These are phyloP conservation scores for Zootermopsis nevadensis DNA, from an alignment of 2,888 invertebrate genomes.

Conservation along the genomic window DNA sequence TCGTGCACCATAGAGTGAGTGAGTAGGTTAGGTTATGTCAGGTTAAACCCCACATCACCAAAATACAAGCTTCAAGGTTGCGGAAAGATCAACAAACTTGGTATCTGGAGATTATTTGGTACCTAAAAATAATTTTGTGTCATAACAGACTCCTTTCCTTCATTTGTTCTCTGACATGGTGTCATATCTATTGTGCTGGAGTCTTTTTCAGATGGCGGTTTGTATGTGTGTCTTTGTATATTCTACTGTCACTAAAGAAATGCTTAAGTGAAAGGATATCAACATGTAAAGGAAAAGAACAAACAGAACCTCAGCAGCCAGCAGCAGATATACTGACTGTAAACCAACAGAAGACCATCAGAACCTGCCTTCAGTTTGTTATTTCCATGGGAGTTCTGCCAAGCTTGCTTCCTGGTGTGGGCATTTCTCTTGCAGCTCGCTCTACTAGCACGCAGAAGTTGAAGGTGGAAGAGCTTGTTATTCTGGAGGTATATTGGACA, in stretches of 20 bases:
- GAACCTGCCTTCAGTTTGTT: slow-evolving; percentile 72
- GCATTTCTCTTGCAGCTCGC: slow-evolving; percentile 66
- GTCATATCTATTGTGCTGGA: not conserved
- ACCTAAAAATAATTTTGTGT: too few relatives aligned
- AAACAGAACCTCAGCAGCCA: slow-evolving; percentile 33
- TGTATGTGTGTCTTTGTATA: slow-evolving; percentile 52
- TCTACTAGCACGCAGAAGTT: slow-evolving; percentile 61
- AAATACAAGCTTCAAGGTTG: too few relatives aligned
- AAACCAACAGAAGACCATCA: slow-evolving; percentile 67
- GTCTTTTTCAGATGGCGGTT: slow-evolving; percentile 52
- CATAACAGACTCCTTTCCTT: not conserved
- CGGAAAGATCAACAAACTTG: too few relatives aligned
- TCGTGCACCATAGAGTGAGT: too few relatives aligned
- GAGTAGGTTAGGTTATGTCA: too few relatives aligned
- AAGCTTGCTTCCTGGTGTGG: slow-evolving; percentile 74
- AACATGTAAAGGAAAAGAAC: slow-evolving; percentile 24
- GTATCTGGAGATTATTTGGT: too few relatives aligned
- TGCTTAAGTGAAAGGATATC: slow-evolving; percentile 37
- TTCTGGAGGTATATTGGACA: slow-evolving; percentile 62
- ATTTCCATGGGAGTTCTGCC: slow-evolving; percentile 75
- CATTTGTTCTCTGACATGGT: not conserved
- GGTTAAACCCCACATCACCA: too few relatives aligned
- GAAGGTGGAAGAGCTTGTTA: slow-evolving; percentile 61
- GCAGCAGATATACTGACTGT: slow-evolving; percentile 47
- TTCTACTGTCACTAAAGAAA: slow-evolving; percentile 53